Base-by-base conservation (phyloP, 2,113 vertebrate species). In the Chionis minor region DNA sequence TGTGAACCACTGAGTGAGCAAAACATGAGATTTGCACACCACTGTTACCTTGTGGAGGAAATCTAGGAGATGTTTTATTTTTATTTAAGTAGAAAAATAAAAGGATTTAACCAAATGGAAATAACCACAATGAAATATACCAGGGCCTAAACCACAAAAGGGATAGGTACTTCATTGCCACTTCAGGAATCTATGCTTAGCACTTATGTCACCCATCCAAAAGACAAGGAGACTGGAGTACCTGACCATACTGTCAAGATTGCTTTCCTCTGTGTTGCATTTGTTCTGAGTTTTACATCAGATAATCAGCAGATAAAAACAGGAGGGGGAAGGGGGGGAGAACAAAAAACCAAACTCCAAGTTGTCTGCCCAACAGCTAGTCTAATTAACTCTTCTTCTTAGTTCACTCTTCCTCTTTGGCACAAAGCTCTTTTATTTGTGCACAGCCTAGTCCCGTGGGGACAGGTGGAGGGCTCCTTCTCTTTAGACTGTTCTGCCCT, bases 301-400 rank as follows among this genome's bases (percentile, higher is more conserved):
- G 54, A 59, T 2, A 18, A 62, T 14, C 44, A 65, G 14, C 8
- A 79, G 5, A 56, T 44, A 47, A 74, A 81, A 78, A 52, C 1
- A 44, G 14, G 17, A 2, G 8, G 10, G 8, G 2, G 3, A 30
- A 6, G 40, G 8, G 3, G 4, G 3, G 3, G 8, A 5, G 11
- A 32, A 59, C 20, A 66, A n/a, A 49, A 19, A 0, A 3, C 0
- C 4, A 65, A 55, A 11, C 3, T 4, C 3, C 21, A 10, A 59
- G 38, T 1, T 38, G 15, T 66, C 14, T 79, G 14, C 30, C 42
- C 56, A n/a, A n/a, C 2, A 22, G 14, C 21, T 79, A 28, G 12
- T 33, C 51, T 23, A 74, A 4, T 15, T 73, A 28, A 38, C 15
- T 33, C 23, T 71, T 55, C 35, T 33, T 54, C 52, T 38, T 45